A percentile compares a stretch with the other conserved stretches of the same genome.
These are phyloP conservation scores for Pangasius macronema DNA, from an alignment of 2,797 vertebrate species.

Conservation along the genomic window DNA sequence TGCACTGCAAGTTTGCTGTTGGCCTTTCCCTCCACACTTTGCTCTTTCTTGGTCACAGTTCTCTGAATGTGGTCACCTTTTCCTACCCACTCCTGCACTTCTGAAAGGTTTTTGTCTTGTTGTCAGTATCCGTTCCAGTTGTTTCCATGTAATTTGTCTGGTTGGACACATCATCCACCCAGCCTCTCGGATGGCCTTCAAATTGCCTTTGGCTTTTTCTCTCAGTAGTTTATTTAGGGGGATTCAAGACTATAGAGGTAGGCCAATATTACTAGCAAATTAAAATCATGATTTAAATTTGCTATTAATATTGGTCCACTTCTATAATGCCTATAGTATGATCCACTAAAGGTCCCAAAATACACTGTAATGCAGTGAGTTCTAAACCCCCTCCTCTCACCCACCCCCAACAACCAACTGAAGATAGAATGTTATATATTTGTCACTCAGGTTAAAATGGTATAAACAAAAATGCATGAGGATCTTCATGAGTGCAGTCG, in stretches of 20 bases:
- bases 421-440: no score
- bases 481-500: no score
- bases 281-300: no score
- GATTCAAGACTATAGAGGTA: not conserved
- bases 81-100: constrained; percentile 23
- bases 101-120: constrained; percentile 1
- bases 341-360: no score
- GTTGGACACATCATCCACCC: constrained; percentile 27
- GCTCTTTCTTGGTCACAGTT: constrained; percentile 16
- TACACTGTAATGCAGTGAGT: no score
- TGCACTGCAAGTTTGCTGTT: constrained; percentile 31
- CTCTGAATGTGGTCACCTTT: constrained; percentile 9
- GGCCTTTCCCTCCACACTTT: constrained; percentile 28
- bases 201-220: not conserved
- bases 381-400: no score
- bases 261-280: not conserved
- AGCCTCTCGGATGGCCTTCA: constrained; percentile 6
- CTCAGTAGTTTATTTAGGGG: not conserved
- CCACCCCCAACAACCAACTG: no score
- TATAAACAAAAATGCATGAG: no score
- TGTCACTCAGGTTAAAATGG: no score
- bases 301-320: no score
- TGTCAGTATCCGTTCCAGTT: constrained; percentile 1
- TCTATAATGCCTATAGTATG: no score
- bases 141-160: constrained; percentile 4